Percentiles rank a stretch among this genome's conserved stretches.
phyloP scores from a whole-genome alignment of 1,140 invertebrate genomes.

The Macrobrachium rosenbergii region DNA sequence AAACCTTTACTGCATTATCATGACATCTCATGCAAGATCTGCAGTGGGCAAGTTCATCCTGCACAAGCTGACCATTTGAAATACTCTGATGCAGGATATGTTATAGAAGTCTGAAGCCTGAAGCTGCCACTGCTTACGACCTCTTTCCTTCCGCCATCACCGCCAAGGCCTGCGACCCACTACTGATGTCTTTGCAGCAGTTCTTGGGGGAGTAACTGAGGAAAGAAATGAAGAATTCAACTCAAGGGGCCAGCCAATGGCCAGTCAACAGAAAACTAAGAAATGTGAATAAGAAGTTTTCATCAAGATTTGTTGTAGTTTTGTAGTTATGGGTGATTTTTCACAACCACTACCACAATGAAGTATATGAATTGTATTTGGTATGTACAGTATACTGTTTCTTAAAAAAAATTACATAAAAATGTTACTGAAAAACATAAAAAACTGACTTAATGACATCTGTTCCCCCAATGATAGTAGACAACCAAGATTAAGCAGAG shows the following conservation, averaged over 20 bases:
- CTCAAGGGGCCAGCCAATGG: not conserved
- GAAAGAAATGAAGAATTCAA: not conserved
- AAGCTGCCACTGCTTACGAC: not conserved
- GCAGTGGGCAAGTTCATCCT: slow-evolving; percentile 19
- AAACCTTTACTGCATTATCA: no score
- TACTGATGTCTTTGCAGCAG: slow-evolving; percentile 1
- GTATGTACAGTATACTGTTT: no score
- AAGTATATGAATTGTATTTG: no score
- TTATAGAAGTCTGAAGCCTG: not conserved
- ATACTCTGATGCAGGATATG: slow-evolving; percentile 14
- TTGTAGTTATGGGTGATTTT: no score
- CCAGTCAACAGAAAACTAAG: not conserved
- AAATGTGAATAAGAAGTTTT: not conserved
- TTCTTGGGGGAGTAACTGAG: slow-evolving; percentile 2
- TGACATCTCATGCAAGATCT: not conserved
- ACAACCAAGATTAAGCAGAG: no score
- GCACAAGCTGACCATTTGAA: not conserved
- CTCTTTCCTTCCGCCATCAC: slow-evolving; percentile 7
- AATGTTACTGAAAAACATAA: no score
- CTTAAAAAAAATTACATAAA: no score
- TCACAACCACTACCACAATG: no score
- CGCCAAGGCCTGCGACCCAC: not conserved
- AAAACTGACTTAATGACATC: no score
- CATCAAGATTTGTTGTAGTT: no score
- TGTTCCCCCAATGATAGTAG: no score